phyloP scores from a whole-genome alignment of 2,888 invertebrate genomes.

The Drymonia ruficornis region DNA sequence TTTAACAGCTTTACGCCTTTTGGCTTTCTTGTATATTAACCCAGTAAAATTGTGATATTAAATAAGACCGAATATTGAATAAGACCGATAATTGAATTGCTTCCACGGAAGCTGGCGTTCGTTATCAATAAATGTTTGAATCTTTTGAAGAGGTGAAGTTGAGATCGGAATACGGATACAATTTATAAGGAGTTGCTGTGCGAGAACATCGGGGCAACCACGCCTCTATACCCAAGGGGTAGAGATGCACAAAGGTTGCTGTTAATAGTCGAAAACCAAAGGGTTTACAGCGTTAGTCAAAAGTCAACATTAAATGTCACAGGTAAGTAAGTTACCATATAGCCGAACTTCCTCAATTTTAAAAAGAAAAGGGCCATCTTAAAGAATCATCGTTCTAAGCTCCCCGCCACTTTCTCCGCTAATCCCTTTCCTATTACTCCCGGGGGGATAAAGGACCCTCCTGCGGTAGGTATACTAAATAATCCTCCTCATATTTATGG shows the following conservation, averaged over 20 bases:
- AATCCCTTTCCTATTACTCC: slow-evolving; percentile 21
- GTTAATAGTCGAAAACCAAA: too few species aligned
- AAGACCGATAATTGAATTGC: neutral
- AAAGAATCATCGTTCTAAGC: neutral
- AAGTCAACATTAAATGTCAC: too few species aligned
- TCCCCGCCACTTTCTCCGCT: neutral
- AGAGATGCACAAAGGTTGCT: too few species aligned
- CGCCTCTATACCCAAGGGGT: too few species aligned
- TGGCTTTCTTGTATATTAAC: too few species aligned
- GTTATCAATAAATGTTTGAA: neutral
- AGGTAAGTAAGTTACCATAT: too few species aligned
- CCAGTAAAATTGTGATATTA: neutral
- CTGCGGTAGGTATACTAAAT: slow-evolving; percentile 8
- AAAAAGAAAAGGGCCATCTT: neutral
- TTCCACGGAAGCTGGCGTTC: neutral
- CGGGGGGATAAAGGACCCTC: slow-evolving; percentile 7
- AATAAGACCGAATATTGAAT: neutral
- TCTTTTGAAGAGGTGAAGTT: neutral
- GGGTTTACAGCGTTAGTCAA: too few species aligned
- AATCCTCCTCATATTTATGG: neutral
- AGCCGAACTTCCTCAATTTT: too few species aligned
- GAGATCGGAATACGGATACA: neutral
- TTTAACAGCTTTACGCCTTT: neutral
- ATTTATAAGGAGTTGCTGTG: neutral
- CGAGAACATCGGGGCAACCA: too few species aligned